Evolutionary conservation across 1,140 invertebrate species (phyloP), one percentile per base, ranked within the genome.

Genomic region (roundworm (Caenorhabditis elegans)): DNA sequence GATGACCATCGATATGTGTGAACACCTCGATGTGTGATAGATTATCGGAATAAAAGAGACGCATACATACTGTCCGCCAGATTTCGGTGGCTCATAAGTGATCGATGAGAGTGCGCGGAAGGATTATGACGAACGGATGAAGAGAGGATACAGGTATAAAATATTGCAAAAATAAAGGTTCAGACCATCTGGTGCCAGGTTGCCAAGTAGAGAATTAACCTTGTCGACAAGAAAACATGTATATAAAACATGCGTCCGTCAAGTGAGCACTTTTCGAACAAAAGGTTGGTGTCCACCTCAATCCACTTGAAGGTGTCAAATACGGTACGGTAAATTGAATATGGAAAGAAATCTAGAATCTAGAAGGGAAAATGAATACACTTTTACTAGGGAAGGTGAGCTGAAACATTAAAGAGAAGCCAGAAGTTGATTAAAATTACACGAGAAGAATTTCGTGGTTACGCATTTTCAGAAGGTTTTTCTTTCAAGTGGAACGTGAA

Each of bases 231-330:
- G 34, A 70, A 70, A 22, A 70, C 60, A 70, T 39, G 34, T 39
- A 70, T 34, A 39, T 39, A 70, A 70, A 70, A 70, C 60, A 39
- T 70, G 60, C 60, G 60, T 70, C 60, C 60, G 60, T 70, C 60
- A 70, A 70, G 60, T 39, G 60, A 70, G 60, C 60, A 70, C 60
- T 70, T 70, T 70, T 70, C 31, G 60, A 70, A 70, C 60, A 70
- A 70, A 70, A 70, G 60, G n/a, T n/a, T n/a, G n/a, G 60, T 36
- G 60, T 5, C n/a, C 34, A 36, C 28, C 28, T 34, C 34, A 36
- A 36, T 22, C 60, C 60, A 39, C 31, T 70, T n/a, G 60, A 43
- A 11, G 28, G 34, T 39, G 60, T 70, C 60, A 39, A 70, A 70
- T 70, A 70, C 34, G 15, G 34, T 39, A 70, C n/a, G n/a, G n/a